Evolutionary conservation across 2,888 invertebrate species (phyloP), one percentile per base, ranked within the genome.

Genomic region (Nemotelus pantherinus): DNA sequence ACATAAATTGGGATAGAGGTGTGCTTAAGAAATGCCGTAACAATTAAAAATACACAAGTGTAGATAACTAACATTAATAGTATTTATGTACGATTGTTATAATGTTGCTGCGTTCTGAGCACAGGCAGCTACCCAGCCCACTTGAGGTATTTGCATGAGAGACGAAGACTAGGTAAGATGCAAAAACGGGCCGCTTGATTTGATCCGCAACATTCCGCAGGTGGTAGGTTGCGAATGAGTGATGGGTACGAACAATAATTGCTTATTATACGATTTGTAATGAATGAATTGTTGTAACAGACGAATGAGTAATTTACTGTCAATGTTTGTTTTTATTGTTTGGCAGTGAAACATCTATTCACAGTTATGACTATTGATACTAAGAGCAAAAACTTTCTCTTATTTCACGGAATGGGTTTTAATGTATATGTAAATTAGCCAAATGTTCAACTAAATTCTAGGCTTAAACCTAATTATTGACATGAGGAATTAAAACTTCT

Each of bases 221-320:
- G 10, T 41, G 39, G 70, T 70, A 70, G 70, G 70, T 41, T 57
- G 57, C 10, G 25, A 25, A 25, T 60, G 60, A 41, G 41, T 60
- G 60, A 60, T 25, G 55, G n/a, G 55, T n/a, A 55, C 43, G 9
- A 7, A 53, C 55, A 53, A 70, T 70, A 70, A 70, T 70, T 70
- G 55, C 70, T 70, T 70, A 50, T 55, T 9, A 65, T 65, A 47
- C 55, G 43, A 70, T 70, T 70, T 70, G 70, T 7, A 70, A 70
- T 70, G 70, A 53, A 70, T 55, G 25, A 70, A 55, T 55, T 41
- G 70, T 10, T 70, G 39, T 45, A 39, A 55, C 70, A 55, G 55
- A 4, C 10, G 70, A 53, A 53, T 70, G 70, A 70, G 55, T 70
- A 39, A 70, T 48, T 67, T 2, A 39, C 41, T 4, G 60, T 25